phyloP scores from a whole-genome alignment of 64 coral and sea anemone genomes.

The Dendronephthya gigantea region DNA sequence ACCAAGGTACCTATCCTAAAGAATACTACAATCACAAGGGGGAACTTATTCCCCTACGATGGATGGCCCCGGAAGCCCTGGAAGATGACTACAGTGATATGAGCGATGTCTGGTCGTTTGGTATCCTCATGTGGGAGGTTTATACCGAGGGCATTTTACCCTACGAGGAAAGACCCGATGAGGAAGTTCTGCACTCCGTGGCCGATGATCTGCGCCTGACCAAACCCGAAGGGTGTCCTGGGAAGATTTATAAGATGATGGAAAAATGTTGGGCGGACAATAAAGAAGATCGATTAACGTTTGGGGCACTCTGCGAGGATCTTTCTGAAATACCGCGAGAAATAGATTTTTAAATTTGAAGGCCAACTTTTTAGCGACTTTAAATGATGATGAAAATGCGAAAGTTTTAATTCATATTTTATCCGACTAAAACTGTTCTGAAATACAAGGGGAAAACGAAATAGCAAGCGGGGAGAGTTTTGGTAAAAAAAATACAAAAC shows the following conservation, averaged over 20 bases:
- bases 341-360: not conserved
- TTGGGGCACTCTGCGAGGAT: constrained; percentile 52
- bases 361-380: not conserved
- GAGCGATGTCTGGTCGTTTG: constrained; percentile 90
- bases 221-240: constrained; percentile 77
- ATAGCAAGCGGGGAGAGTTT: not conserved
- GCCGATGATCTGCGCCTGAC: constrained; percentile 69
- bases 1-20: constrained; percentile 46
- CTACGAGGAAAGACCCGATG: constrained; percentile 57
- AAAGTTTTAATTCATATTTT: not conserved
- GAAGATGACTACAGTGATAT: constrained; percentile 78
- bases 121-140: constrained; percentile 86
- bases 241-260: constrained; percentile 63
- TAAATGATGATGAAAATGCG: not conserved
- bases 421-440: not conserved
- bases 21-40: constrained; percentile 80
- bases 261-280: constrained; percentile 70
- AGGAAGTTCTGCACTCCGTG: constrained; percentile 86
- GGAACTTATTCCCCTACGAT: constrained; percentile 75
- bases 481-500: not conserved
- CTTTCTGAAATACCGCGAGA: constrained; percentile 44
- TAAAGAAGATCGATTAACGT: constrained; percentile 42
- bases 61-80: constrained; percentile 95
- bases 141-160: constrained; percentile 67
- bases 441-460: not conserved